A percentile compares a stretch with the other conserved stretches of the same genome.
phyloP scores from a whole-genome alignment of 2,888 invertebrate genomes.

The Heliconius cydno region DNA sequence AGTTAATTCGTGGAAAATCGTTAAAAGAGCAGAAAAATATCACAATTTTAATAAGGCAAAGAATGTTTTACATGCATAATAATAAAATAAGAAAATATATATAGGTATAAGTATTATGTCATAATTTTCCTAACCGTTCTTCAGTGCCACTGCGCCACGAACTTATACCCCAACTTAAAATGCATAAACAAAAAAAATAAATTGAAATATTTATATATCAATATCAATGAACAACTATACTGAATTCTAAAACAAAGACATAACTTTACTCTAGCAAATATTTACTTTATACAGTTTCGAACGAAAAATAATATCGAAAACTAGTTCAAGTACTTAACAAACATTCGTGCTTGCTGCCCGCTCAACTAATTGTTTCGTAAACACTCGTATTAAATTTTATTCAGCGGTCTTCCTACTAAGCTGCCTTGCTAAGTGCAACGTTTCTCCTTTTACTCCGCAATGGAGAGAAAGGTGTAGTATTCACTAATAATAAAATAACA shows the following conservation, averaged over 20 bases:
- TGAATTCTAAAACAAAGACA: constrained; percentile 18
- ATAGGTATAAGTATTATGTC: too few species aligned
- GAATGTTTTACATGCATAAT: too few species aligned
- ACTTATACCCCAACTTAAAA: not conserved
- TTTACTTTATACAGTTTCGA: constrained; percentile 29
- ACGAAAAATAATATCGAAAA: constrained; percentile 40
- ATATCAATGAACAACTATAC: not conserved
- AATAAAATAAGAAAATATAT: too few species aligned
- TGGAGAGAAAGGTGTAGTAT: constrained; percentile 47
- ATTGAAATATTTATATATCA: not conserved
- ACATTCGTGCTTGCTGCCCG: constrained; percentile 37
- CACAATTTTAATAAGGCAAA: too few species aligned
- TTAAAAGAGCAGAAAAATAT: too few species aligned
- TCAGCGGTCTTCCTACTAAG: constrained; percentile 37
- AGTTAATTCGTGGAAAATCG: too few species aligned
- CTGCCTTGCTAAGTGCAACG: constrained; percentile 18
- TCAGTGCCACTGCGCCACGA: too few species aligned
- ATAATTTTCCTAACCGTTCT: too few species aligned
- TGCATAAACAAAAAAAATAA: not conserved
- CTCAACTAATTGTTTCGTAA: constrained; percentile 44
- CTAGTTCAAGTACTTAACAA: constrained; percentile 44
- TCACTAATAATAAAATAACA: constrained; percentile 52
- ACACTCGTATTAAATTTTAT: constrained; percentile 40
- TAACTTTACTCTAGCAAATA: constrained; percentile 19
- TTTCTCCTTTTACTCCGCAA: constrained; percentile 35